Evolutionary conservation across 2,113 vertebrate genomes (phyloP), one percentile per base, ranked within the genome.

Genomic region (Riparia riparia): DNA sequence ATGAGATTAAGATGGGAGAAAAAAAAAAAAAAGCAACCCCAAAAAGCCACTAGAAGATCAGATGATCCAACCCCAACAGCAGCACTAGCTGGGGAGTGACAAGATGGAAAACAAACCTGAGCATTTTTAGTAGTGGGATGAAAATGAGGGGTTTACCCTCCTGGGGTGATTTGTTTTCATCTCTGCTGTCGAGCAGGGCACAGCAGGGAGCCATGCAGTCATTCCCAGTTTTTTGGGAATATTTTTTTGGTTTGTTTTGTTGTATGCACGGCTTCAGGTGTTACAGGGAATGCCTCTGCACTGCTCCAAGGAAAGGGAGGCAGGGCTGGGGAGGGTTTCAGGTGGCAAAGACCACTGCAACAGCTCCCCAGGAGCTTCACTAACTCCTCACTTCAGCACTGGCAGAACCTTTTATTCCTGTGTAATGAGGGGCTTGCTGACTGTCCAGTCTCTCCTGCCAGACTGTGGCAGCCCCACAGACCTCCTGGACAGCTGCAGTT

Each of bases 291-390:
- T 9, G 9, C 25, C 41, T 29, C 26, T 34, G 14, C 29, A 2
- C 37, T 32, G 56, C 76, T 49, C 54, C 73, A 28, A 15, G 87
- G 79, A n/a, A 15, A 32, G 45, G 0, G 6, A 45, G 0, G 4
- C 5, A 28, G 76, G 41, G 5, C 31, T 0, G 17, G 83, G 56
- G 68, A 60, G 57, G 80, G 19, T 69, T 80, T 87, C 5, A 5
- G 1, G 17, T 32, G 53, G 32, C 53, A 12, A 9, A 2, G 20
- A 2, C 16, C 10, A 0, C 6, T 15, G 41, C 26, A 49, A 5
- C 1, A 39, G 17, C 45, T 58, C 21, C 34, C 10, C 9, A 10
- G 41, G 51, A 74, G 76, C 14, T 37, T 18, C 37, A 2, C 26
- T 14, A 29, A 22, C 14, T 57, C 47, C 78, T 56, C 20, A 0